Conservation (phyloP, 2,797 vertebrate genomes). For the Xiphorhynchus erythropygius region DNA sequence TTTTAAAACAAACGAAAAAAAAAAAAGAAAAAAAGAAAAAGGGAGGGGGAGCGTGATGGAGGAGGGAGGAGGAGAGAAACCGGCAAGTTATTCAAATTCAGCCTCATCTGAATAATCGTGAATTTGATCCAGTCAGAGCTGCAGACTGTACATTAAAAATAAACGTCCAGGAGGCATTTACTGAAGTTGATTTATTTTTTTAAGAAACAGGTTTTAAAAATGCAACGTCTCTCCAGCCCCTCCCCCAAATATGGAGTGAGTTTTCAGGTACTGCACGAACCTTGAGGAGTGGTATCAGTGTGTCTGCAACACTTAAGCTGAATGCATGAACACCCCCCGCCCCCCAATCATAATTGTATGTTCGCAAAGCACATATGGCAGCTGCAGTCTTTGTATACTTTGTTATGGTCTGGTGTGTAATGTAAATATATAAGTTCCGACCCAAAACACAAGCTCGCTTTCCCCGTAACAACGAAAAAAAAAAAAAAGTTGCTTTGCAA, state of each 20-base stretch:
- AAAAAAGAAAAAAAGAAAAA: no score
- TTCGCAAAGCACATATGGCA: constrained; percentile 21
- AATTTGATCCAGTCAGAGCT: constrained; percentile 56
- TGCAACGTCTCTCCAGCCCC: neutral
- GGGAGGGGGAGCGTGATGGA: neutral
- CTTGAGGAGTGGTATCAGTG: neutral
- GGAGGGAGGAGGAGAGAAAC: neutral
- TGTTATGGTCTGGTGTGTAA: constrained; percentile 28
- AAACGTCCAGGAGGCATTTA: constrained; percentile 48
- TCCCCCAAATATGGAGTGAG: constrained; percentile 15
- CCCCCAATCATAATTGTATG: constrained; percentile 19
- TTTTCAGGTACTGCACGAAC: constrained; percentile 20
- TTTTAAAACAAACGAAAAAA: constrained; percentile 5
- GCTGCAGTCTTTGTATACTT: constrained; percentile 37
- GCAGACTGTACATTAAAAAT: constrained; percentile 53
- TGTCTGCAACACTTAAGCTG: neutral
- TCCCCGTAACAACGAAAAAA: neutral
- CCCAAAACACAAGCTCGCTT: neutral
- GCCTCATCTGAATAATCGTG: constrained; percentile 55
- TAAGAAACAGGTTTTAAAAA: neutral
- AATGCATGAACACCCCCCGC: neutral
- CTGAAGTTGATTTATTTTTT: neutral
- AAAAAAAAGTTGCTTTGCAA: constrained; percentile 5
- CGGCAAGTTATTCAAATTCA: constrained; percentile 42
- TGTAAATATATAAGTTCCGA: constrained; percentile 43